Base-by-base conservation (phyloP, 2,113 vertebrate genomes). In the Xyliphius kryptos region DNA sequence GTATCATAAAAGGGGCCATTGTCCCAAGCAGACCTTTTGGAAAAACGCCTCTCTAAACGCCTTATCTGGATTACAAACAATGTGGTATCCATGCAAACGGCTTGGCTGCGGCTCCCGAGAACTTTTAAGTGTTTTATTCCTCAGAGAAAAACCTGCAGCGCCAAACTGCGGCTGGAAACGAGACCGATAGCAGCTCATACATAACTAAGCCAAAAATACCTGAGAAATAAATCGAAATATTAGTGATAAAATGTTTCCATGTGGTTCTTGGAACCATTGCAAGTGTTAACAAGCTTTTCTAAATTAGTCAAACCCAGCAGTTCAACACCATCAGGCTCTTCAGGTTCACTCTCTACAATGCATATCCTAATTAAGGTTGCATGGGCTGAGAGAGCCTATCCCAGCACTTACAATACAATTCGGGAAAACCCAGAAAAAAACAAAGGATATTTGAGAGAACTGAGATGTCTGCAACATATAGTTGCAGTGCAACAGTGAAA, bases 1-100 rank as follows among this genome's bases (percentile, higher is more conserved):
- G 70, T 70, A 61, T 36, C 67, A 78, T 80, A 73, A 82, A 83
- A 72, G 62, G 65, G 5, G 37, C 46, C 56, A 63, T 59, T 13
- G 41, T 46, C 56, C 26, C 40, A 56, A 55, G 61, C 60, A 68
- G 52, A 14, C 58, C 60, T 55, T 21, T 48, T 21, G 44, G 50
- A 50, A 62, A 5, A n/a, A 8, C 9, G 8, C 48, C 14, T 52
- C 26, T 56, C 38, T 17, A 19, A 17, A 22, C 56, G 22, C 52
- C 22, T 56, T 65, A 37, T 55, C 60, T 69, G 16, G 9, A 41
- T 56, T 46, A 12, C 43, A 53, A 53, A 69, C 67, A 62, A 69
- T 69, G 37, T 43, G 43, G 40, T 32, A 20, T 54, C 43, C 22
- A 63, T 20, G 50, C 26, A 26, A 56, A 69, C 20, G 22, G 15